phyloP scores from a whole-genome alignment of 2,113 vertebrate genomes.

The Rhodinocichla rosea region DNA sequence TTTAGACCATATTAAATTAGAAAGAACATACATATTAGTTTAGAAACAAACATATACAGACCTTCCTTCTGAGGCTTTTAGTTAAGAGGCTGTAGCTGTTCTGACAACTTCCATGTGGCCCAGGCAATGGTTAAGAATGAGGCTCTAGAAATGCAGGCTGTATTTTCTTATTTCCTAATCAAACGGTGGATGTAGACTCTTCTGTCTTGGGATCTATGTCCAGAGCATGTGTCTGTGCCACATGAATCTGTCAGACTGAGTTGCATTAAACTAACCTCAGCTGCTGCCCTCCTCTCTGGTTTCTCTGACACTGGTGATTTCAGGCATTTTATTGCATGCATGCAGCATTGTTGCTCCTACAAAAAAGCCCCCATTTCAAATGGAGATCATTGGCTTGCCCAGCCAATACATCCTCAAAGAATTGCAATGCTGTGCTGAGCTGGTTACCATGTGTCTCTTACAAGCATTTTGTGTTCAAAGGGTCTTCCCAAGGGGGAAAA shows the following conservation, averaged over 20 bases:
- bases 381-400: background rate
- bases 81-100: slow-evolving; percentile 17
- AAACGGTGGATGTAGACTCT: background rate
- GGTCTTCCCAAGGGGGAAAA: background rate
- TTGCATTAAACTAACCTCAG: background rate
- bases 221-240: background rate
- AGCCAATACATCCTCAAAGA: background rate
- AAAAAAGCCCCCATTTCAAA: background rate
- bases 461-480: background rate
- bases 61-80: background rate
- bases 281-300: background rate
- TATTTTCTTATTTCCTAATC: background rate
- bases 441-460: background rate
- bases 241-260: background rate
- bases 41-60: background rate
- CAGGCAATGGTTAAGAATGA: background rate
- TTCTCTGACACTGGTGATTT: background rate
- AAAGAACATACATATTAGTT: background rate
- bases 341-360: background rate
- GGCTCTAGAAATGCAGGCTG: background rate
- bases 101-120: background rate
- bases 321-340: background rate
- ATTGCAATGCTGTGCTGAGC: background rate
- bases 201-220: background rate
- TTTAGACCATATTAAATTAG: background rate